A percentile compares a stretch with the other conserved stretches of the same genome.
phyloP scores from a whole-genome alignment of 92 coral and sea anemone genomes.

The Palythoa grandiflora region DNA sequence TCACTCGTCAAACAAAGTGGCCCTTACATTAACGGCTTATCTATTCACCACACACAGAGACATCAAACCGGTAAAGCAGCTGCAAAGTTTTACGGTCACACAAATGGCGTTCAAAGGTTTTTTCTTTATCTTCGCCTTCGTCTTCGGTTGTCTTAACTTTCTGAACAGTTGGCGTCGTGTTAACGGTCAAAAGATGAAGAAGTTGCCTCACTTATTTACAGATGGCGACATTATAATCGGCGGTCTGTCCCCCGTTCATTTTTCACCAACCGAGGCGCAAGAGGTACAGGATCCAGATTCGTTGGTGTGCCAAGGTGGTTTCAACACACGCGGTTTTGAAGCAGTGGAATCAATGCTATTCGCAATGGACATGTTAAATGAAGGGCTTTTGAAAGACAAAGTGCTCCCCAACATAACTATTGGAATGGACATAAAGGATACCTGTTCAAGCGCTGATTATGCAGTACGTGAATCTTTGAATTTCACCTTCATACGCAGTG shows the following conservation, averaged over 20 bases:
- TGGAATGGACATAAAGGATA: slow-evolving; percentile 91
- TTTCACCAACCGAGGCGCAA: slow-evolving; percentile 79
- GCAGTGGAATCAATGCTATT: slow-evolving; percentile 93
- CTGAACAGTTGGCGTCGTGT: not conserved
- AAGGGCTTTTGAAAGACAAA: slow-evolving; percentile 71
- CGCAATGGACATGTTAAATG: slow-evolving; percentile 86
- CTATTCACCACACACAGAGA: too few species aligned
- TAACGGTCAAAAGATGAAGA: slow-evolving; percentile 14
- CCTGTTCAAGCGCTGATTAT: slow-evolving; percentile 83
- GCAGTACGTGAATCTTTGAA: slow-evolving; percentile 91
- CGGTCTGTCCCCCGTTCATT: slow-evolving; percentile 91
- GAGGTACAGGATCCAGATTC: slow-evolving; percentile 72
- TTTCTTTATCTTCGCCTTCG: not conserved
- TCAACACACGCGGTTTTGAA: slow-evolving; percentile 87
- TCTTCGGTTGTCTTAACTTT: not conserved
- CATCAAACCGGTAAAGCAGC: not conserved
- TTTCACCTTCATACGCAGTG: slow-evolving; percentile 83
- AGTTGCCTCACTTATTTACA: slow-evolving; percentile 56
- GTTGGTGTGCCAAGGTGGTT: slow-evolving; percentile 71
- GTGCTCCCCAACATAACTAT: slow-evolving; percentile 89
- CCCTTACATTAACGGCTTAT: too few species aligned
- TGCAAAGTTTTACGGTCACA: not conserved
- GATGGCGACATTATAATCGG: slow-evolving; percentile 88
- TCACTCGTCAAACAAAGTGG: too few species aligned
- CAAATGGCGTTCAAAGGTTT: not conserved